Conservation (phyloP, 1,140 invertebrate species). For the Zaprionus gabonicus region DNA sequence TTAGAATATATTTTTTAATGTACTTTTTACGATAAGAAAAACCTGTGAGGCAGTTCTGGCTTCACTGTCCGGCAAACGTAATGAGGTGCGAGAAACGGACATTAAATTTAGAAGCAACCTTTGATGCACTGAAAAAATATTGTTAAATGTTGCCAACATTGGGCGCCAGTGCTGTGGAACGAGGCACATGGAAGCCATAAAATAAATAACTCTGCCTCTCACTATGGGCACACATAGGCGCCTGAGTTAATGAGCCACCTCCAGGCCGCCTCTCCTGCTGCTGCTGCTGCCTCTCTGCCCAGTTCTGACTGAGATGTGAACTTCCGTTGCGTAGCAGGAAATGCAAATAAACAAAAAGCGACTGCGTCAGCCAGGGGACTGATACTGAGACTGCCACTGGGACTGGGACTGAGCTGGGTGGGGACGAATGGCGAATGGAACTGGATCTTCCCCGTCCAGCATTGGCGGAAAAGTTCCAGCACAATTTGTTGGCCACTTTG, state of each 20-base stretch:
- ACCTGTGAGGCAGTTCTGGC: background rate
- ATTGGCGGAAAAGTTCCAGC: constrained; percentile 7
- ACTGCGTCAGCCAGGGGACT: constrained; percentile 21
- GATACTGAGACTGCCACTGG: constrained; percentile 1
- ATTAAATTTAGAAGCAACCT: constrained; percentile 18
- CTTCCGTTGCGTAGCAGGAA: constrained; percentile 74
- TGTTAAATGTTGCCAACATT: background rate
- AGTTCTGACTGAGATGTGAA: constrained; percentile 57
- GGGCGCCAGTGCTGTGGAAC: constrained; percentile 7
- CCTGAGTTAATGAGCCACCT: constrained; percentile 32
- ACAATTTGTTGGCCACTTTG: constrained; percentile 50
- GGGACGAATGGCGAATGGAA: background rate
- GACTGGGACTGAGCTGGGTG: background rate
- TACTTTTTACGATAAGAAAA: constrained; percentile 29
- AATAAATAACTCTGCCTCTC: constrained; percentile 44
- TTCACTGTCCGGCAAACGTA: background rate
- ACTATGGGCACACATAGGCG: constrained; percentile 9
- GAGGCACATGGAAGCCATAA: constrained; percentile 33
- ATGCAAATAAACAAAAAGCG: constrained; percentile 76
- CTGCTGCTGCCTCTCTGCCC: background rate
- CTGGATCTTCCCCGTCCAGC: background rate
- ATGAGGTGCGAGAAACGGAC: background rate
- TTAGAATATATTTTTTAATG: constrained; percentile 24
- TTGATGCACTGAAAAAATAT: constrained; percentile 28
- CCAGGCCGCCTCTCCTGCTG: background rate